Percentiles rank a stretch among this genome's conserved stretches.
phyloP scores from a whole-genome alignment of 1,140 invertebrate genomes.

The Polyergus mexicanus region DNA sequence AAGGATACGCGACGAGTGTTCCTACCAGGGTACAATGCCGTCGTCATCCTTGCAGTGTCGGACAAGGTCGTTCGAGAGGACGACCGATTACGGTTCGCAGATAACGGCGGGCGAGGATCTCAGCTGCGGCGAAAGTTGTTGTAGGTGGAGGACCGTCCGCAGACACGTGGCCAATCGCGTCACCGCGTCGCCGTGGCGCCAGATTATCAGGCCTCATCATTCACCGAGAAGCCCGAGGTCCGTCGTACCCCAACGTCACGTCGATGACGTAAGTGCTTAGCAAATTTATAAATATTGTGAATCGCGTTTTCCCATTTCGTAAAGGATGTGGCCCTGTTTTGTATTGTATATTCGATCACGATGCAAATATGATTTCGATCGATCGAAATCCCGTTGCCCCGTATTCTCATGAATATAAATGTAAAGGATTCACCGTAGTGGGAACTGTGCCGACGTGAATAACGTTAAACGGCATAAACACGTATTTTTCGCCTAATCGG shows the following conservation, averaged over 20 bases:
- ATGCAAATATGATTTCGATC: constrained; percentile 24
- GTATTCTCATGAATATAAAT: constrained; percentile 3
- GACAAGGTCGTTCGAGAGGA: constrained; percentile 34
- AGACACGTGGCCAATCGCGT: constrained; percentile 82
- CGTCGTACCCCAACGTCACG: constrained; percentile 56
- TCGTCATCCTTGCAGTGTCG: constrained; percentile 9
- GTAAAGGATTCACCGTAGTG: constrained; percentile 7
- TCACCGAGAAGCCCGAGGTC: constrained; percentile 76
- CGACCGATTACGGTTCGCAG: constrained; percentile 37
- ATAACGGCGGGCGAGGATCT: constrained; percentile 66
- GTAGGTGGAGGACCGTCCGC: constrained; percentile 71
- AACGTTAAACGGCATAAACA: neutral
- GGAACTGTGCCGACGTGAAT: constrained; percentile 36
- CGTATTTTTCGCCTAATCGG: neutral
- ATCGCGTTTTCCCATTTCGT: neutral
- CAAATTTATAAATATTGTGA: constrained; percentile 23
- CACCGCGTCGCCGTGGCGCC: constrained; percentile 82
- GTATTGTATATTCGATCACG: constrained; percentile 25
- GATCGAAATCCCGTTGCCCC: constrained; percentile 26
- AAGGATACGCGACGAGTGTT: constrained; percentile 17
- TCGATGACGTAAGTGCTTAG: constrained; percentile 64
- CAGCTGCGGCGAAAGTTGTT: constrained; percentile 77
- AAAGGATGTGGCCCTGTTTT: neutral
- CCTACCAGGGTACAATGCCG: constrained; percentile 1
- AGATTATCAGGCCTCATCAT: constrained; percentile 80